Base-by-base conservation (phyloP, 2,888 invertebrate species). In the Zele albiditarsus region DNA sequence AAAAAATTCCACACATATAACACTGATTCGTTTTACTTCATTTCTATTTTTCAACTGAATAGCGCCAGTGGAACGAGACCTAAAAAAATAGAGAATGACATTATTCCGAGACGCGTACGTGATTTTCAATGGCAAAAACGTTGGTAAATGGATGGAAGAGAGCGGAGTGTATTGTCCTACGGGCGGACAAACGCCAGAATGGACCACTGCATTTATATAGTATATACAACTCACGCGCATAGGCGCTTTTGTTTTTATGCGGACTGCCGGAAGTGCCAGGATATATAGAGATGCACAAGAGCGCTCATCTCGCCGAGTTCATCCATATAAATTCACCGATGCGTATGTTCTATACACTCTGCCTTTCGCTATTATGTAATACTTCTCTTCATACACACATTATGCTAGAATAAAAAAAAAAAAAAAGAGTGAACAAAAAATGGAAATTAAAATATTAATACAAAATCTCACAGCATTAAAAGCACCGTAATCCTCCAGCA, bases 171-270 rank as follows among this genome's bases (percentile, higher is more conserved):
- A 79, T 79, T 79, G 77, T 79, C 77, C 74, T 23, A 74, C 65
- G 68, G 42, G 72, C 73, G 66, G 75, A 78, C 79, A 73, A 80
- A 78, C 71, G 76, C 76, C 72, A 63, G 68, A 79, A 79, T 77
- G 74, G 73, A 74, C 75, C 73, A 71, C 72, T 20, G 20, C 33
- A n/a, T 31, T 33, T 38, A 53, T 53, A 23, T 20, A 53, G n/a
- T n/a, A 16, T 46, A 46, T 46, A n/a, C 33, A 62, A 68, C 49
- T 57, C 66, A 46, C 62, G 33, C 62, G 42, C 58, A 69, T 67
- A 53, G 28, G 69, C 38, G 74, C 66, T 71, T 76, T 79, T 78
- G 78, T 79, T 80, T 78, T 78, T 76, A 78, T 73, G 20, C 73
- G 71, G 73, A 80, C 66, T 46, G 33, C 60, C 75, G 78, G 78